A percentile compares a stretch with the other conserved stretches of the same genome.
These are phyloP conservation scores for Rhinogobio ventralis DNA, from an alignment of 2,797 vertebrate species.

Conservation along the genomic window DNA sequence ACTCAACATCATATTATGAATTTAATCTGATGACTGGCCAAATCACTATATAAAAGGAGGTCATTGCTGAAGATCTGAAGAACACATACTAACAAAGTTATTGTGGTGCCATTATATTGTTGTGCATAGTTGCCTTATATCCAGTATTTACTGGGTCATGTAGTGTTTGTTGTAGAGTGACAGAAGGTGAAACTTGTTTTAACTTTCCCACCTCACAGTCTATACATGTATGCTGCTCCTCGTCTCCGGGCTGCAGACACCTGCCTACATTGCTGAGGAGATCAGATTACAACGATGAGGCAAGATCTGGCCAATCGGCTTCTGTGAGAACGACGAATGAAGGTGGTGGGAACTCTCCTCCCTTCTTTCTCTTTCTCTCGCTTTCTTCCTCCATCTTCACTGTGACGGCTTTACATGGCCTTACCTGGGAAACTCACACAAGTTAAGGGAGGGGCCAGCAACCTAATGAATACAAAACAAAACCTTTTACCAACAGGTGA, in stretches of 20 bases:
- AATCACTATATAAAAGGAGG: neutral
- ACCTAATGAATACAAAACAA: slow-evolving; percentile 81
- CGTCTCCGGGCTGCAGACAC: slow-evolving; percentile 75
- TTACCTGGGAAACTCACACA: slow-evolving; percentile 79
- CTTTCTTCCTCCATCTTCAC: slow-evolving; percentile 54
- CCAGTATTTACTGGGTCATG: slow-evolving; percentile 19
- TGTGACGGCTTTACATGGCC: slow-evolving; percentile 54
- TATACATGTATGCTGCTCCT: slow-evolving; percentile 63
- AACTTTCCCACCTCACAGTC: slow-evolving; percentile 50
- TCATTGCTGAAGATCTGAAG: slow-evolving; percentile 18
- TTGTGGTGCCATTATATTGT: neutral
- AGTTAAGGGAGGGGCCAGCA: slow-evolving; percentile 77
- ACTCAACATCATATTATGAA: neutral
- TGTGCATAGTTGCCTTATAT: slow-evolving; percentile 1
- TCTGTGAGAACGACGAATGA: slow-evolving; percentile 80
- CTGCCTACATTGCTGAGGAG: slow-evolving; percentile 72
- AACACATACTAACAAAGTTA: neutral
- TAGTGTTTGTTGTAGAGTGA: slow-evolving; percentile 37
- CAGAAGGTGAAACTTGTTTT: slow-evolving; percentile 67
- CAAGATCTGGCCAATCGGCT: slow-evolving; percentile 79
- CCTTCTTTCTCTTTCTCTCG: slow-evolving; percentile 69
- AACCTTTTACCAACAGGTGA: slow-evolving; percentile 81
- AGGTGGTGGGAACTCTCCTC: slow-evolving; percentile 90
- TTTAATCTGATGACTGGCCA: neutral
- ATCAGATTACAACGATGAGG: slow-evolving; percentile 76